Conservation (phyloP, 2,113 vertebrate species). For the Gymnarchus niloticus region DNA sequence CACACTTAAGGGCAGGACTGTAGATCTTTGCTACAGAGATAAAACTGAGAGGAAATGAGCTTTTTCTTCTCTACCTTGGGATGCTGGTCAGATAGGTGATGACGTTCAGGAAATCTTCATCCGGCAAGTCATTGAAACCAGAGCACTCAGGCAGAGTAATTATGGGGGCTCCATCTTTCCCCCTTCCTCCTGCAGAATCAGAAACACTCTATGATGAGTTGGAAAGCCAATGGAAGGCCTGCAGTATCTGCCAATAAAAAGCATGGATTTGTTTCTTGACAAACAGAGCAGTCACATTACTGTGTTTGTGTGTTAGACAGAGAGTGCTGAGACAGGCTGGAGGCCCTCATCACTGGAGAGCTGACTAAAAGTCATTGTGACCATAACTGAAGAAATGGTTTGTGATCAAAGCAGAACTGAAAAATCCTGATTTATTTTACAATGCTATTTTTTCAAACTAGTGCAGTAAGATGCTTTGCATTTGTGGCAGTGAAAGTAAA, state of each 20-base stretch:
- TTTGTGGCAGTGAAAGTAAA: no score
- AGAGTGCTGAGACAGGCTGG: not conserved
- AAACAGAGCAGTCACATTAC: not conserved
- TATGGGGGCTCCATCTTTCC: constrained; percentile 86
- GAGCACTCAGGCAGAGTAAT: constrained; percentile 87
- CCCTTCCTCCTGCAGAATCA: constrained; percentile 73
- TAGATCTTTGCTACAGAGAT: not conserved
- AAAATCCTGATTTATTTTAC: no score
- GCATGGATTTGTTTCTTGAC: not conserved
- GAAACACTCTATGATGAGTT: not conserved
- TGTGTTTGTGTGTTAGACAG: not conserved
- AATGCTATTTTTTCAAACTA: no score
- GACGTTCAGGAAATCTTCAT: constrained; percentile 90
- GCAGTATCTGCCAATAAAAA: not conserved
- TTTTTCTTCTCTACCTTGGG: constrained; percentile 70
- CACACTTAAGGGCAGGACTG: not conserved
- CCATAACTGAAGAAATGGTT: not conserved
- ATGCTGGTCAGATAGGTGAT: constrained; percentile 90
- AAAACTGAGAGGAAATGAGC: not conserved
- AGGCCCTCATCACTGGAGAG: not conserved
- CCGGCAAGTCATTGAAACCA: constrained; percentile 78
- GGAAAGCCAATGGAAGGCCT: not conserved
- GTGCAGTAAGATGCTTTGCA: no score
- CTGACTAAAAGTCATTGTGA: not conserved
- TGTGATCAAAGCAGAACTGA: not conserved